Conservation (phyloP, 1,140 invertebrate species). For the Gryon sp. region DNA sequence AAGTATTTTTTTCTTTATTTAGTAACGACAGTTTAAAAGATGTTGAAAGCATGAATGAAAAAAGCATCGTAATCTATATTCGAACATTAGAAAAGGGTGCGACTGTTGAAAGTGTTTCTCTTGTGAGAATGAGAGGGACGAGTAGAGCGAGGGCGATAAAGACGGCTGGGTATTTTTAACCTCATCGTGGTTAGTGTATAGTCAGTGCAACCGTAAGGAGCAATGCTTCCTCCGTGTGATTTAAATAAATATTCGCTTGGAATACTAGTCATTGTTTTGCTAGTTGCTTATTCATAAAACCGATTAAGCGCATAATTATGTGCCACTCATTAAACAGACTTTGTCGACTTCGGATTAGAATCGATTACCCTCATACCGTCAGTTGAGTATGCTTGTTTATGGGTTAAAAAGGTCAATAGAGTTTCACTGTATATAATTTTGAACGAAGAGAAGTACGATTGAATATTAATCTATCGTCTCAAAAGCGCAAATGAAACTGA, state of each 20-base stretch:
- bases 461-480: too few relatives aligned
- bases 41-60: slow-evolving; percentile 23
- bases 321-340: slow-evolving; percentile 42
- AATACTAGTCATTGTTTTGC: slow-evolving; percentile 72
- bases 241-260: slow-evolving; percentile 75
- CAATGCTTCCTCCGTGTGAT: slow-evolving; percentile 71
- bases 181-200: slow-evolving; percentile 65
- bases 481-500: too few relatives aligned
- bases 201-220: slow-evolving; percentile 62
- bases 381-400: slow-evolving; percentile 4
- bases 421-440: slow-evolving; percentile 31
- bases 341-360: slow-evolving; percentile 23
- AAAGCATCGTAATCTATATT: slow-evolving; percentile 9
- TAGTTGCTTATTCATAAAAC: slow-evolving; percentile 50
- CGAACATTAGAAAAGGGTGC: slow-evolving; percentile 37
- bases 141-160: slow-evolving; percentile 49
- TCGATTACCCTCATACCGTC: slow-evolving; percentile 33
- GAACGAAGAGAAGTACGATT: too few relatives aligned
- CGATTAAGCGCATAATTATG: slow-evolving; percentile 43
- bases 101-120: slow-evolving; percentile 31
- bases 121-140: neutral
- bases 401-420: slow-evolving; percentile 39
- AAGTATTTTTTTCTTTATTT: slow-evolving; percentile 8
- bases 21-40: neutral
- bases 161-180: slow-evolving; percentile 70